These are phyloP conservation scores for Poecilia latipinna DNA, from an alignment of 2,113 vertebrate genomes.

Conservation along the genomic window DNA sequence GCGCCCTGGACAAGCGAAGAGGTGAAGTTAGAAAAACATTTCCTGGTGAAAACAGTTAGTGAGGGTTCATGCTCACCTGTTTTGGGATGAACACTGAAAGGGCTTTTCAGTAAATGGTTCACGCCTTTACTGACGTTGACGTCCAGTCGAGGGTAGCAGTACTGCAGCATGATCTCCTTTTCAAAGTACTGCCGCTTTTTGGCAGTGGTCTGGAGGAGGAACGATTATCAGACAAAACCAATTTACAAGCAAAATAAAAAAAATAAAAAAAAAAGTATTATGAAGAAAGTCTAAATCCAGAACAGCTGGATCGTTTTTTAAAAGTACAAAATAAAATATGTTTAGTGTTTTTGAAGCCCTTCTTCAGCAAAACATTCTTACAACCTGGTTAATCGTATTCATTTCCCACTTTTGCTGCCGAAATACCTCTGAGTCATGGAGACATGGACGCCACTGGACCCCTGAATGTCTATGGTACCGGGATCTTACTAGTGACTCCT, in stretches of 20 bases:
- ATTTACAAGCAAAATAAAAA: too few relatives aligned
- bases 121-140: constrained; percentile 95
- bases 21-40: not conserved
- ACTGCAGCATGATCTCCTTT: constrained; percentile 95
- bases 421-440: too few relatives aligned
- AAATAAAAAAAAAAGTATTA: not conserved
- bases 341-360: not conserved
- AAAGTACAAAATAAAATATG: not conserved
- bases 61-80: constrained; percentile 79
- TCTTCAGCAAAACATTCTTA: not conserved
- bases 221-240: not conserved
- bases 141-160: constrained; percentile 95
- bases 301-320: not conserved
- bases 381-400: not conserved
- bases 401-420: too few relatives aligned
- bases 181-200: constrained; percentile 71
- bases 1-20: constrained; percentile 77
- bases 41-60: not conserved
- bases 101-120: constrained; percentile 95
- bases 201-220: constrained; percentile 7
- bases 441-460: too few relatives aligned
- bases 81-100: constrained; percentile 97
- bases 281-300: too few relatives aligned
- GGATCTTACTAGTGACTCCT: too few relatives aligned
- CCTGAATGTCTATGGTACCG: too few relatives aligned